Conservation (phyloP, 2,888 invertebrate species). For the Congeria kusceri region DNA sequence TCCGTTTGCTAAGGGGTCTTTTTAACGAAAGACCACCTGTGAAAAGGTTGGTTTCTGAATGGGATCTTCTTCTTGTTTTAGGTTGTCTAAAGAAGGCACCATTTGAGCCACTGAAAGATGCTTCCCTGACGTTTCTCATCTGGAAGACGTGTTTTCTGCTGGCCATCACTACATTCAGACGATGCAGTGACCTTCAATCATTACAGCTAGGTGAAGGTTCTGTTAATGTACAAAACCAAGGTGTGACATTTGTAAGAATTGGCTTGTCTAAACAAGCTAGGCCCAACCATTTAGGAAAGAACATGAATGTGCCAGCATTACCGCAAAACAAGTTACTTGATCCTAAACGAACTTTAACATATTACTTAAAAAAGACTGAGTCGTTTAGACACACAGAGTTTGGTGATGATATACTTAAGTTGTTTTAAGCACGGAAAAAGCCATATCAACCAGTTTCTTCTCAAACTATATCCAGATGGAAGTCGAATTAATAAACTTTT, state of each 20-base stretch:
- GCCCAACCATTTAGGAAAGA: constrained; percentile 7
- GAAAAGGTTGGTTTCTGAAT: constrained; percentile 25
- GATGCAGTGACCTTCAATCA: constrained; percentile 37
- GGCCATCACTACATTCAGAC: constrained; percentile 36
- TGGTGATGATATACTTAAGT: too few relatives aligned
- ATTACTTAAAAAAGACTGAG: too few relatives aligned
- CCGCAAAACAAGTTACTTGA: constrained; percentile 28
- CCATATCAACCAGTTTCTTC: constrained; percentile 13
- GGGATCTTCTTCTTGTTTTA: constrained; percentile 31
- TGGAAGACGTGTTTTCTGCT: constrained; percentile 35
- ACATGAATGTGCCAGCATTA: constrained; percentile 30
- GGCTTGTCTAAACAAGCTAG: constrained; percentile 30
- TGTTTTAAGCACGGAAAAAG: constrained; percentile 17
- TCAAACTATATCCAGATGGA: constrained; percentile 27
- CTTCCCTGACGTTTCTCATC: constrained; percentile 18
- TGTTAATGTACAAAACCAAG: constrained; percentile 19
- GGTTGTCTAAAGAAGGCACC: constrained; percentile 7
- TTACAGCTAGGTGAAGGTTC: constrained; percentile 26
- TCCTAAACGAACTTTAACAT: constrained; percentile 37
- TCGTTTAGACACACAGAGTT: too few relatives aligned
- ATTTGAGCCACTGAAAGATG: constrained; percentile 30
- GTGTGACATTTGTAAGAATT: constrained; percentile 25
- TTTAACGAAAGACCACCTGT: constrained; percentile 41
- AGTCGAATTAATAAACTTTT: constrained; percentile 11
- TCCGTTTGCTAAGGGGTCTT: constrained; percentile 22